These are phyloP conservation scores for Petrophora chlorosata DNA, from an alignment of 2,888 invertebrate genomes.

Conservation along the genomic window DNA sequence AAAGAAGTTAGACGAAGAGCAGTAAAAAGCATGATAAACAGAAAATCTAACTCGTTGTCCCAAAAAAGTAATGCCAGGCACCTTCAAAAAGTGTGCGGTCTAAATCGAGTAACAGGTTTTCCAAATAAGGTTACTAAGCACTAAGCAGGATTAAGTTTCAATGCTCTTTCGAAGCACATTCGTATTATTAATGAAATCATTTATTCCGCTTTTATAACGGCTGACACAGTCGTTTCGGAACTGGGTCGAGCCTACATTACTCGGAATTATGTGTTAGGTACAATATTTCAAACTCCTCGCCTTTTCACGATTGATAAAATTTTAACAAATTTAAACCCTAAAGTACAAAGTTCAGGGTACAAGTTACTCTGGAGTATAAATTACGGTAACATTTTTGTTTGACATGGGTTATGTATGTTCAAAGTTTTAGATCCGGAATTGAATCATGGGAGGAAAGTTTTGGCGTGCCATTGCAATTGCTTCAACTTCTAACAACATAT, in stretches of 20 bases:
- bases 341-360: background rate
- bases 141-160: constrained; percentile 20
- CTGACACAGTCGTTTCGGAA: constrained; percentile 41
- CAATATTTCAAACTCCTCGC: constrained; percentile 33
- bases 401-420: background rate
- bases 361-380: background rate
- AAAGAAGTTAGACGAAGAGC: no score
- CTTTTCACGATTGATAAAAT: background rate
- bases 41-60: background rate
- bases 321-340: constrained; percentile 2
- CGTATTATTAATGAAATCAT: constrained; percentile 33
- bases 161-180: constrained; percentile 13
- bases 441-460: constrained; percentile 28
- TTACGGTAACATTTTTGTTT: background rate
- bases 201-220: constrained; percentile 40
- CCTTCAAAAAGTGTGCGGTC: background rate
- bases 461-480: constrained; percentile 30
- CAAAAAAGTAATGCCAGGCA: background rate
- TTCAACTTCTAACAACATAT: constrained; percentile 28
- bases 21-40: background rate
- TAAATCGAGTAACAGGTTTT: constrained; percentile 5
- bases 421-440: constrained; percentile 9
- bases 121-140: constrained; percentile 7
- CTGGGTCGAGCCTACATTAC: constrained; percentile 42
- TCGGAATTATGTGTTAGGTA: constrained; percentile 32